Base-by-base conservation (phyloP, 2,888 invertebrate species). In the Limnephilus lunatus region DNA sequence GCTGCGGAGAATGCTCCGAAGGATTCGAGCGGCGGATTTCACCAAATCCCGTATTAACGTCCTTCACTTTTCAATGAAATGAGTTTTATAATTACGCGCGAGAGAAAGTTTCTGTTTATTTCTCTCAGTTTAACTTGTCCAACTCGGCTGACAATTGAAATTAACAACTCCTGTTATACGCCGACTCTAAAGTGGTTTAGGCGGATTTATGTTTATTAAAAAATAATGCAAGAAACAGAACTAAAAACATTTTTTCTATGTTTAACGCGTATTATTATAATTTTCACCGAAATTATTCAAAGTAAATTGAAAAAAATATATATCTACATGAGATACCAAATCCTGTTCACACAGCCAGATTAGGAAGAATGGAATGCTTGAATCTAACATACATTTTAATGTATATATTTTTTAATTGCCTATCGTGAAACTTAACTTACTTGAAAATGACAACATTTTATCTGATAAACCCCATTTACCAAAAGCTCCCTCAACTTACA, bases 21-120 rank as follows among this genome's bases (percentile, higher is more conserved):
- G 68, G 25, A 91, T 92, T 92, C 90, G 87, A 90, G 85, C 82
- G 86, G 32, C 31, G 80, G 80, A 89, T 89, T 89, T 80, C 68
- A 89, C 80, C 15, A 32, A 89, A 89, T 89, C 88, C 86, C 30
- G 81, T 80, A 86, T 86, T 86, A 81, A 89, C 80, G 88, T 89
- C 88, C 31, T 89, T 89, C 88, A 89, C 68, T 89, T 86, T 81
- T 80, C 80, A 89, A 89, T 89, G 88, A 89, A 80, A 89, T 39
- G 88, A 89, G 39, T 89, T 89, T 89, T 89, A 89, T 89, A 89
- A 89, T 89, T 89, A 35, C 68, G 30, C 80, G 88, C 53, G 81
- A 31, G 80, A 89, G 88, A 87, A 86, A 87, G 68, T 87, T 87
- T 68, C n/a, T 68, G 32, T 80, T 89, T 86, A 86, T 68, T 68